These are phyloP conservation scores for Miichthys miiuy DNA, from an alignment of 2,797 vertebrate genomes.

Conservation along the genomic window DNA sequence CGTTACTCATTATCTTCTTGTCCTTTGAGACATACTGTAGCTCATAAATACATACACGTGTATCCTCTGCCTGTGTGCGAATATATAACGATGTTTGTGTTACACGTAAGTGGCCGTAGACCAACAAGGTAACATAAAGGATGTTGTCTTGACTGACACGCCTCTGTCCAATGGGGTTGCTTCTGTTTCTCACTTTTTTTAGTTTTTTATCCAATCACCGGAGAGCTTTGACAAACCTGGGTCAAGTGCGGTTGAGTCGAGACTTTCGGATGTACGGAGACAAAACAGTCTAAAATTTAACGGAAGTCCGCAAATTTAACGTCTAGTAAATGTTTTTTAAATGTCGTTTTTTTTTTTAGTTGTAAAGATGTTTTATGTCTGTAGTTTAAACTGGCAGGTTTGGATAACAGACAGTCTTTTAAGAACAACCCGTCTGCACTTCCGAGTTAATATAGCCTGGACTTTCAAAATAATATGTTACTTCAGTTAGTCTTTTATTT, in stretches of 20 bases:
- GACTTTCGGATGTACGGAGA: conserved; percentile 15
- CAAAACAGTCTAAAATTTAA: fast-evolving
- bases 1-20: not conserved
- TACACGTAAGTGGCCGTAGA: not conserved
- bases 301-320: not conserved
- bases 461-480: no score
- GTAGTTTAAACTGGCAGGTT: not conserved
- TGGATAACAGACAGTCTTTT: not conserved
- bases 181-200: conserved; percentile 15
- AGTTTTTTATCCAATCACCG: conserved; percentile 72
- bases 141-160: conserved; percentile 59
- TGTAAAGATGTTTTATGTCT: not conserved
- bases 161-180: conserved; percentile 57
- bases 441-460: no score
- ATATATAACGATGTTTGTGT: not conserved
- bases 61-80: not conserved
- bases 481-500: no score
- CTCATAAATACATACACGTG: no score
- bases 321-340: conserved; percentile 44
- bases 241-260: conserved; percentile 64
- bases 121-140: not conserved
- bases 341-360: no score
- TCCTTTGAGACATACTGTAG: no score
- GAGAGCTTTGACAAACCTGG: not conserved
- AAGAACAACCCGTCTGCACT: not conserved